phyloP scores from a whole-genome alignment of 2,888 invertebrate species.

The Polia nebulosa region DNA sequence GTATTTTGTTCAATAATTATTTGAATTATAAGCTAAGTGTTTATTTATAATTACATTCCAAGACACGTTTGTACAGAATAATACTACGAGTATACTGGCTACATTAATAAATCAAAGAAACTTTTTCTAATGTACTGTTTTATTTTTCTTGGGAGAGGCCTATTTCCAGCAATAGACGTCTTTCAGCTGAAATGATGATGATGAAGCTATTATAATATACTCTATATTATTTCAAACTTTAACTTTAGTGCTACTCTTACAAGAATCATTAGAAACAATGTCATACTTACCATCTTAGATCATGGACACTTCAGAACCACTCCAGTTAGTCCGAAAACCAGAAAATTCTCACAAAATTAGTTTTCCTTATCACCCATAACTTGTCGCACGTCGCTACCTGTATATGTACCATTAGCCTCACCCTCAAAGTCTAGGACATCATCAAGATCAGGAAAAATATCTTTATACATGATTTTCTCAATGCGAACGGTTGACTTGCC shows the following conservation, averaged over 20 bases:
- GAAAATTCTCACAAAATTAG: not conserved
- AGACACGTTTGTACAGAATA: too few species aligned
- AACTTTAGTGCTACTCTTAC: too few species aligned
- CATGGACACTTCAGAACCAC: not conserved
- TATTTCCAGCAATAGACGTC: too few species aligned
- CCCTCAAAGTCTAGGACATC: constrained; percentile 28
- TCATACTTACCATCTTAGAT: not conserved
- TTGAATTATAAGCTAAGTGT: constrained; percentile 3
- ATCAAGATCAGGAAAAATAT: constrained; percentile 55
- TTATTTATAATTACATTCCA: not conserved
- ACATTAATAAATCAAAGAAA: too few species aligned
- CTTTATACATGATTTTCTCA: constrained; percentile 45
- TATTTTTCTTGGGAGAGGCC: too few species aligned
- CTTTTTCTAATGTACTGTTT: too few species aligned
- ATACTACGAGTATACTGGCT: too few species aligned
- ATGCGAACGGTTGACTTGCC: constrained; percentile 28
- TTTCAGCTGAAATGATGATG: too few species aligned
- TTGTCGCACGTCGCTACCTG: not conserved
- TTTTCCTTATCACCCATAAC: constrained; percentile 19
- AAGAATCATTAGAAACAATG: too few species aligned
- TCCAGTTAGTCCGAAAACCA: not conserved
- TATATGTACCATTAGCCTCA: not conserved
- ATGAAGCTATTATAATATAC: too few species aligned
- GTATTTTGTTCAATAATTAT: constrained; percentile 17
- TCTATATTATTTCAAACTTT: too few species aligned